Evolutionary conservation across 35 echinoderm and acorn worm genomes (phyloP).

Genomic region (Patiria miniata): DNA sequence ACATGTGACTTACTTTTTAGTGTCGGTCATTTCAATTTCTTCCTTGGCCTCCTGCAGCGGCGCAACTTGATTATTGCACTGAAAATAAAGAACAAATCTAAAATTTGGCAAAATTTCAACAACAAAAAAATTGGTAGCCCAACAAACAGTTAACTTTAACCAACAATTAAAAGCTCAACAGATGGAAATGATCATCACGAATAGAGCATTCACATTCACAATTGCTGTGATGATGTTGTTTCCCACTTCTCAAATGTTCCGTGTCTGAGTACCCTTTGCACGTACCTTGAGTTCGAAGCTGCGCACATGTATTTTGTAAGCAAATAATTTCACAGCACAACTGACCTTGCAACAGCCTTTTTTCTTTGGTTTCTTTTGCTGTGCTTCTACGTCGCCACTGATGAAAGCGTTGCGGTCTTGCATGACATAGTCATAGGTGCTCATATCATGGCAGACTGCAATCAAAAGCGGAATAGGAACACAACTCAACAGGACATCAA

Average conservation of each 20-base stretch:
- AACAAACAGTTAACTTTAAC: no score
- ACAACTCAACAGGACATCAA: no score
- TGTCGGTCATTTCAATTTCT: conserved; percentile 31
- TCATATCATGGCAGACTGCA: conserved; percentile 71
- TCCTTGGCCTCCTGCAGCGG: conserved; percentile 38
- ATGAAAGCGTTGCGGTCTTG: conserved; percentile 43
- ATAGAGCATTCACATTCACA: no score
- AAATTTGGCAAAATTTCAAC: not conserved
- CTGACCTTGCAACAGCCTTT: conserved; percentile 10
- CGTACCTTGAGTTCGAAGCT: no score
- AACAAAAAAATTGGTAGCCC: no score
- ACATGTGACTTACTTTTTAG: conserved; percentile 44
- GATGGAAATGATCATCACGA: no score
- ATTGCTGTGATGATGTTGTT: no score
- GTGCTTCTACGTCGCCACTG: not conserved
- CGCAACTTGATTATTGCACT: conserved; percentile 39
- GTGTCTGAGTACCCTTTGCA: no score
- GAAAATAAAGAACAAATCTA: not conserved
- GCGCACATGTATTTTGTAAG: no score
- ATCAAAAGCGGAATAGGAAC: not conserved
- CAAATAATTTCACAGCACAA: no score
- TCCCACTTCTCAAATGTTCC: no score
- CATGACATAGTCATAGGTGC: conserved; percentile 94
- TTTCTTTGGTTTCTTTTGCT: not conserved
- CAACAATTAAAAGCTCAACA: no score